Base-by-base conservation (phyloP, 2,797 vertebrate species). In the Lates japonicus region DNA sequence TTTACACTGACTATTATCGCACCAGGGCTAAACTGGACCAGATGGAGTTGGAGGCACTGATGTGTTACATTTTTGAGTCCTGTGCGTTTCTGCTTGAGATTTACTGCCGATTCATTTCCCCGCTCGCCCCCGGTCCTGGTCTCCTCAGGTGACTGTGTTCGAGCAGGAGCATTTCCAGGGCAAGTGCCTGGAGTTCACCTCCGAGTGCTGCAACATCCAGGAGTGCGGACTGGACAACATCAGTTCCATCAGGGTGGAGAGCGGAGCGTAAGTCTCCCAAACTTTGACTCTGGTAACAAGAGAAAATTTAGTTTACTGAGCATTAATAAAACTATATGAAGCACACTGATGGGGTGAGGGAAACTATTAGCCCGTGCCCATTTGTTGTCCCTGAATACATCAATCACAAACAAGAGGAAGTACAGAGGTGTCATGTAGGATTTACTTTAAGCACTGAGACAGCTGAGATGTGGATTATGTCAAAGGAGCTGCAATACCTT, bases 111-210 rank as follows among this genome's bases (percentile, higher is more conserved):
- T 29, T 13, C 2, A 41, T 22, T 3, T 51, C 19, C 33, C 22
- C 19, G 11, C n/a, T 66, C 22, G 57, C 5, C 8, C 35, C 54
- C 16, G 39, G 8, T 7, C 60, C 20, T 37, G 51, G 1, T 25
- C 44, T 59, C 63, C 20, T 8, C 81, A 96, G 96, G 92, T 96
- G 91, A 96, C 94, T 2, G 96, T 96, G 86, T 96, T 96, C 25
- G 96, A 96, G 93, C 96, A 96, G 95, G 96, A 96, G 89, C 94
- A 96, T 77, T 96, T 96, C 93, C 96, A 96, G 92, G 96, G 96
- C 31, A 96, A 95, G 87, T 95, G 88, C 57, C 89, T 95, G 94
- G 95, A 96, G 93, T 96, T 96, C 91, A 96, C 95, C 88, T 91
- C 87, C 0, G 95, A 96, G 83, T 96, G 96, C 92, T 93, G 89